A percentile compares a stretch with the other conserved stretches of the same genome.
Conservation (phyloP, 2,888 invertebrate species). For the Theodoxus fluviatilis region DNA sequence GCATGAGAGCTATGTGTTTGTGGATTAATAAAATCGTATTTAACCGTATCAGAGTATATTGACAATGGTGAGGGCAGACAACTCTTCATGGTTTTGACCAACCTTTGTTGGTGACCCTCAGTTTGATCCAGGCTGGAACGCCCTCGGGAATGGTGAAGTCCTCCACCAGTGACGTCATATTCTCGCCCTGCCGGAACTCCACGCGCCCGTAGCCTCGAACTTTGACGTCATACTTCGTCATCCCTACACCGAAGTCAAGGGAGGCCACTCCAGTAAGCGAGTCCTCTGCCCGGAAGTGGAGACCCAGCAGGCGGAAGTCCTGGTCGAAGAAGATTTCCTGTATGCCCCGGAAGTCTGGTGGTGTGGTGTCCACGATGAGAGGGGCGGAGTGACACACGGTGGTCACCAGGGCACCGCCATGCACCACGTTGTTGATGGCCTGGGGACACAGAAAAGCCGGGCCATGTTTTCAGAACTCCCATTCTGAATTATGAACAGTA, state of each 20-base stretch:
- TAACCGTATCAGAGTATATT: too few species aligned
- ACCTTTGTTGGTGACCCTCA: conserved; percentile 47
- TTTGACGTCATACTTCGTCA: conserved; percentile 44
- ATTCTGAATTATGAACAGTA: too few species aligned
- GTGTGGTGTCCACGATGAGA: conserved; percentile 44
- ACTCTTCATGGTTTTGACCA: too few species aligned
- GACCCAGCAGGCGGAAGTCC: conserved; percentile 43
- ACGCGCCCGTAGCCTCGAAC: conserved; percentile 38
- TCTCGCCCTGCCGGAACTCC: conserved; percentile 29
- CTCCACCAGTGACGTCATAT: conserved; percentile 38
- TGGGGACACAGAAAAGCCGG: neutral
- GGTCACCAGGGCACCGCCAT: conserved; percentile 47
- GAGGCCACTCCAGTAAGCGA: conserved; percentile 37
- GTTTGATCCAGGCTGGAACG: conserved; percentile 46
- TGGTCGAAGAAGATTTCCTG: conserved; percentile 45
- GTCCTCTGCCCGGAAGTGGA: conserved; percentile 44
- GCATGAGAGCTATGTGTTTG: too few species aligned
- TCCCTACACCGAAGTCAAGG: conserved; percentile 47
- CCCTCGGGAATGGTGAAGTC: conserved; percentile 45
- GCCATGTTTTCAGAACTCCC: neutral
- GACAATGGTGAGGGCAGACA: too few species aligned
- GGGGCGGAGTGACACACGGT: conserved; percentile 48
- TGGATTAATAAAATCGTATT: too few species aligned
- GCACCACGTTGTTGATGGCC: conserved; percentile 39
- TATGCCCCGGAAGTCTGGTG: conserved; percentile 40